phyloP scores from a whole-genome alignment of 2,888 invertebrate species.

The Gymnosoma rotundatum region DNA sequence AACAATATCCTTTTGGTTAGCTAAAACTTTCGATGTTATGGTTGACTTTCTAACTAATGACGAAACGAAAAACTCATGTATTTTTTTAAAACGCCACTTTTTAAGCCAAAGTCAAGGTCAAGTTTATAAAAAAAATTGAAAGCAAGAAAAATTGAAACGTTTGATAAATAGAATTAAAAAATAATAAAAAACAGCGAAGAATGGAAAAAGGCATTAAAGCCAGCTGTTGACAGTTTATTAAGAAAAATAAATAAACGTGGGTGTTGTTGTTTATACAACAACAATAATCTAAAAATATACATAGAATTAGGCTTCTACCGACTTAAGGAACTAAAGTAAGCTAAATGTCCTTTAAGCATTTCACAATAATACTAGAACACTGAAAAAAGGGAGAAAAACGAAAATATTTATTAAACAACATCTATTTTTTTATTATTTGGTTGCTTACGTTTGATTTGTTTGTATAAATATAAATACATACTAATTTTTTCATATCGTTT shows the following conservation, averaged over 20 bases:
- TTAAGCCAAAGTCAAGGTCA: constrained; percentile 58
- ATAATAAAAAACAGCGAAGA: background rate
- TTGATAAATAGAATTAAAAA: constrained; percentile 34
- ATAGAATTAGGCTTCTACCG: background rate
- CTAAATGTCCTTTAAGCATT: background rate
- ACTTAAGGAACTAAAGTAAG: background rate
- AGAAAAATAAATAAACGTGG: constrained; percentile 3
- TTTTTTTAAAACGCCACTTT: constrained; percentile 35
- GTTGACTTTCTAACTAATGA: constrained; percentile 29
- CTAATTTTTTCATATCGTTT: background rate
- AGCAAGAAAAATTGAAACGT: constrained; percentile 45
- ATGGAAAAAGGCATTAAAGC: constrained; percentile 24
- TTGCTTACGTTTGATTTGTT: no score
- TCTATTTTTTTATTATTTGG: no score
- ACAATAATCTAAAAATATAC: background rate
- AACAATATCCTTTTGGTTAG: constrained; percentile 43
- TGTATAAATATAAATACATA: background rate
- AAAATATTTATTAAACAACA: no score
- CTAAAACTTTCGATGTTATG: background rate
- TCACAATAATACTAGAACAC: no score
- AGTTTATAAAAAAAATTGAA: constrained; percentile 18
- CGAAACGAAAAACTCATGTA: constrained; percentile 15
- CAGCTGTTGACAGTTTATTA: constrained; percentile 42
- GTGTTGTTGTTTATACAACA: constrained; percentile 14
- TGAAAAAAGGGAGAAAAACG: no score